Percentiles rank a stretch among this genome's conserved stretches.
Conservation (phyloP, 2,888 invertebrate genomes). For the Byasa hedistus region DNA sequence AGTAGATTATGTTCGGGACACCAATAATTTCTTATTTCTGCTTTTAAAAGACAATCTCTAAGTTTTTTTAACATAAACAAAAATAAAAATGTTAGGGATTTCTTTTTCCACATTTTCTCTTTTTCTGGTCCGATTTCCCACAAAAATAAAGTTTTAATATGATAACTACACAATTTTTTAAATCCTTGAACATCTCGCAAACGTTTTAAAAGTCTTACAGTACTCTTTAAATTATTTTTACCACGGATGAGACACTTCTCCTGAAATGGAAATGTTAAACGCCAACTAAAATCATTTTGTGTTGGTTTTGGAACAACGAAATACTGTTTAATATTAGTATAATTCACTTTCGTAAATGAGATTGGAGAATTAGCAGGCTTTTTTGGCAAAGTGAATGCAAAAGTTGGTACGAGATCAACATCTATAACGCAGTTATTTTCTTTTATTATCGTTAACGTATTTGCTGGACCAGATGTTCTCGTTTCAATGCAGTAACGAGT, state of each 20-base stretch:
- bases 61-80: constrained; percentile 55
- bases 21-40: constrained; percentile 55
- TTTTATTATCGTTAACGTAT: constrained; percentile 50
- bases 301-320: constrained; percentile 61
- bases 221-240: constrained; percentile 55
- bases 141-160: constrained; percentile 59
- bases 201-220: constrained; percentile 53
- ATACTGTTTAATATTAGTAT: constrained; percentile 43
- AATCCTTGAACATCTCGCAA: constrained; percentile 58
- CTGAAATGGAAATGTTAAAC: constrained; percentile 59
- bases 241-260: constrained; percentile 50
- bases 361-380: constrained; percentile 44
- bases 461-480: constrained; percentile 57
- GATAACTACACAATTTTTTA: constrained; percentile 57
- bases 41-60: constrained; percentile 42
- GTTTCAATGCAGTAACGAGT: constrained; percentile 43
- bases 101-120: constrained; percentile 50
- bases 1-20: constrained; percentile 54
- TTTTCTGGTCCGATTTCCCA: constrained; percentile 48
- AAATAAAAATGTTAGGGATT: constrained; percentile 49
- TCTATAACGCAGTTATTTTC: constrained; percentile 49
- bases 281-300: constrained; percentile 53
- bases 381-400: constrained; percentile 50
- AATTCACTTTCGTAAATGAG: constrained; percentile 44
- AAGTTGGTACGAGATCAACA: constrained; percentile 59